Conservation (phyloP, 2,113 vertebrate genomes). For the Calonectris borealis region DNA sequence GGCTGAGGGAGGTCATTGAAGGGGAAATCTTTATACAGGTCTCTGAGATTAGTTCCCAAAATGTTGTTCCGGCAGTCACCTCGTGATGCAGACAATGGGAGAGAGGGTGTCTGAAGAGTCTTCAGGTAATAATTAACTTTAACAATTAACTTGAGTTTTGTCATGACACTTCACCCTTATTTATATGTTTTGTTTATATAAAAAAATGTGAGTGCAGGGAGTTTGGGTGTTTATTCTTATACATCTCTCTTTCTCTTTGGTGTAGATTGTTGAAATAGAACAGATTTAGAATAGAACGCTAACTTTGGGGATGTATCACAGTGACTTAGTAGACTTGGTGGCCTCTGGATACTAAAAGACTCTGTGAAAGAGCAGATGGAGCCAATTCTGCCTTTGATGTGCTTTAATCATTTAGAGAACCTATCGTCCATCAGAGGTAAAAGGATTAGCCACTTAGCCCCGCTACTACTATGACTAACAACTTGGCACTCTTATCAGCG, state of each 20-base stretch:
- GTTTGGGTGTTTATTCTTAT: background rate
- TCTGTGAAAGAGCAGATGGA: background rate
- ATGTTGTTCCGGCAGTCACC: background rate
- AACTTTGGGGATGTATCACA: background rate
- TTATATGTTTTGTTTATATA: background rate
- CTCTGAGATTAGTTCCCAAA: background rate
- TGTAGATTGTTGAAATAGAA: background rate
- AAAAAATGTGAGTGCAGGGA: background rate
- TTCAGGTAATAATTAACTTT: background rate
- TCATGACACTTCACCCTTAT: background rate
- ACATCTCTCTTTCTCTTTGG: rapidly evolving
- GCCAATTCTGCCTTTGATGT: background rate
- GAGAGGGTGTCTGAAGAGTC: background rate
- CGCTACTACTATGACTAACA: background rate
- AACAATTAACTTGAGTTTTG: background rate
- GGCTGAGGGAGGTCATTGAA: background rate
- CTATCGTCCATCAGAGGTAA: background rate
- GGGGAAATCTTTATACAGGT: background rate
- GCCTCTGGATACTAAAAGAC: background rate
- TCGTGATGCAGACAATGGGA: background rate
- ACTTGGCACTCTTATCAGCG: background rate
- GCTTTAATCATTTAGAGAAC: background rate
- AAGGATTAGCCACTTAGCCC: background rate
- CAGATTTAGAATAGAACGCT: background rate
- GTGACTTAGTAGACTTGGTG: background rate